These are phyloP conservation scores for Catamblyrhynchus diadema DNA, from an alignment of 2,797 vertebrate genomes.

Conservation along the genomic window DNA sequence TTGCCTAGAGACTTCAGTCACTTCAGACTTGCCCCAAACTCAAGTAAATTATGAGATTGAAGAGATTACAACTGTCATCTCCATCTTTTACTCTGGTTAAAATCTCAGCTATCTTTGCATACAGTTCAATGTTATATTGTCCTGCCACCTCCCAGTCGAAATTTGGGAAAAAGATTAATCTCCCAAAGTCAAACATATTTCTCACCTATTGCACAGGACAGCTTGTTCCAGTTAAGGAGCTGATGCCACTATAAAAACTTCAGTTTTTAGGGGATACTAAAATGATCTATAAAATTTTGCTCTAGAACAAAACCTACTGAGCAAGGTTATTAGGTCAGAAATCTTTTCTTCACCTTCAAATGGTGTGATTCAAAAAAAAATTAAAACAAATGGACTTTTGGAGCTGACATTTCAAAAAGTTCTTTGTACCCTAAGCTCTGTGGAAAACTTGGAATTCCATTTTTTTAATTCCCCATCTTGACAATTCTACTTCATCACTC, in stretches of 20 bases:
- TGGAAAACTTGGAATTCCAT: not conserved
- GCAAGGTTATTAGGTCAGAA: not conserved
- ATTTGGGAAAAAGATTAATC: constrained; percentile 48
- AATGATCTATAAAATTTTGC: not conserved
- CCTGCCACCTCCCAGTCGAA: constrained; percentile 64
- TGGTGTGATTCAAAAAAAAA: not conserved
- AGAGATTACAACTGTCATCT: constrained; percentile 66
- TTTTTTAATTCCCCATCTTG: not conserved
- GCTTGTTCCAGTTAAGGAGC: constrained; percentile 24
- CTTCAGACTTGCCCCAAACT: constrained; percentile 48
- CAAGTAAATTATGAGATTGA: constrained; percentile 66
- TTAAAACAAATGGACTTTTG: not conserved
- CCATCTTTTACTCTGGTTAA: constrained; percentile 47
- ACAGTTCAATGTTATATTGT: constrained; percentile 46
- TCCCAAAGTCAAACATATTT: constrained; percentile 47
- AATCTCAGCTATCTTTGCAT: constrained; percentile 53
- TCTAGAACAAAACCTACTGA: not conserved
- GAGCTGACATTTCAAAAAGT: not conserved
- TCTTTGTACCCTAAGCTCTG: not conserved
- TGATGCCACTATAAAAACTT: not conserved
- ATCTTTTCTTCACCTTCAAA: not conserved
- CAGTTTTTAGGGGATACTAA: constrained; percentile 3
- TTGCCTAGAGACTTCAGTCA: constrained; percentile 40
- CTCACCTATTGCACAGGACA: constrained; percentile 29
- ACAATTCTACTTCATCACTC: not conserved